A percentile compares a stretch with the other conserved stretches of the same genome.
Conservation (phyloP, 2,888 invertebrate genomes). For the Rhabditoides inermis region DNA sequence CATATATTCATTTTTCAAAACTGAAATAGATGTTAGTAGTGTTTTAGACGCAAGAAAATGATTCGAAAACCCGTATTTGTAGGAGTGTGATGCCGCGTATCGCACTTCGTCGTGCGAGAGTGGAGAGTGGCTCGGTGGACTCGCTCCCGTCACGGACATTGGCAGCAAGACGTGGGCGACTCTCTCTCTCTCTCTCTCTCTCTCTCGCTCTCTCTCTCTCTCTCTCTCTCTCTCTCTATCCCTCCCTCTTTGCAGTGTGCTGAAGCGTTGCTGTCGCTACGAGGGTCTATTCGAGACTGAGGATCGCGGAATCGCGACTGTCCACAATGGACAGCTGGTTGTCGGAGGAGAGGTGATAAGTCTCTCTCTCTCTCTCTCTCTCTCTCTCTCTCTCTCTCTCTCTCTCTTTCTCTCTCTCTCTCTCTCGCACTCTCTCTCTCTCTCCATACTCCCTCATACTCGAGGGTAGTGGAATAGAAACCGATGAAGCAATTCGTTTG, state of each 20-base stretch:
- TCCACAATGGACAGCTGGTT: conserved; percentile 26
- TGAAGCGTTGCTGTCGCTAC: conserved; percentile 33
- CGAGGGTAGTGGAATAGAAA: no score
- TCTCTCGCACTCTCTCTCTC: no score
- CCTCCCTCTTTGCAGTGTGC: conserved; percentile 6
- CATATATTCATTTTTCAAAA: no score
- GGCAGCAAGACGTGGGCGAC: conserved; percentile 1
- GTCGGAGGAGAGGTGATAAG: conserved; percentile 31
- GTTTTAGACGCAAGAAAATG: not conserved
- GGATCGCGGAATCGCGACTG: conserved; percentile 28
- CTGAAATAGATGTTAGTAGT: not conserved
- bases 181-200: no score
- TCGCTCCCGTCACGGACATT: conserved; percentile 27
- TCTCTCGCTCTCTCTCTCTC: no score
- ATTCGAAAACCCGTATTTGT: not conserved
- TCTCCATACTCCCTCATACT: not conserved
- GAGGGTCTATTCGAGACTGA: conserved; percentile 24
- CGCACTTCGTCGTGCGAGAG: conserved; percentile 20
- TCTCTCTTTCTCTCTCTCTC: no score
- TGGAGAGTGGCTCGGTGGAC: conserved; percentile 36
- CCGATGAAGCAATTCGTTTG: no score
- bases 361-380: not conserved
- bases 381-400: no score
- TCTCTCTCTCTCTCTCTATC: no score
- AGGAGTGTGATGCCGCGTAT: conserved; percentile 35